Percentiles rank a stretch among this genome's conserved stretches.
These are phyloP conservation scores for Sprattus sprattus DNA, from an alignment of 2,113 vertebrate species.

Conservation along the genomic window DNA sequence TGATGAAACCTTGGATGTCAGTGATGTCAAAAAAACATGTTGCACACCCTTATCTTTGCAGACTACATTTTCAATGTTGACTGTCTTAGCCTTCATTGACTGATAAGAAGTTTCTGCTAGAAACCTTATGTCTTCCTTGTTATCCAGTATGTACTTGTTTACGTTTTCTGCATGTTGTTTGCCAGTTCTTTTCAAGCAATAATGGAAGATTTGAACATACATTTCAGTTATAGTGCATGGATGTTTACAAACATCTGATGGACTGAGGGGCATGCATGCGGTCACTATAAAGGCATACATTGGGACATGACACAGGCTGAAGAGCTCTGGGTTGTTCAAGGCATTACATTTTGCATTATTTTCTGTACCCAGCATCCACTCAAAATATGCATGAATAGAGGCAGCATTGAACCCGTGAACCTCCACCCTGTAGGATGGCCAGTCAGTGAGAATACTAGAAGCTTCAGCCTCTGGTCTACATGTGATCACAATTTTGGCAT, in stretches of 20 bases:
- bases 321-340: constrained; percentile 35
- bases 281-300: constrained; percentile 48
- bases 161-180: constrained; percentile 15
- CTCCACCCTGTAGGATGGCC: constrained; percentile 44
- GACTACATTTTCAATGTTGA: constrained; percentile 29
- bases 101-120: constrained; percentile 33
- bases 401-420: constrained; percentile 41
- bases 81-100: constrained; percentile 32
- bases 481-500: constrained; percentile 43
- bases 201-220: constrained; percentile 43
- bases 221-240: constrained; percentile 44
- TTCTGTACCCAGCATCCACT: constrained; percentile 32
- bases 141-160: constrained; percentile 41
- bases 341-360: constrained; percentile 21
- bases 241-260: neutral
- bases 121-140: constrained; percentile 9
- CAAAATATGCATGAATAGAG: constrained; percentile 41
- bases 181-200: constrained; percentile 32
- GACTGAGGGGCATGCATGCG: constrained; percentile 34
- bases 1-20: constrained; percentile 4
- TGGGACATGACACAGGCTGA: constrained; percentile 51
- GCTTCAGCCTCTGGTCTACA: constrained; percentile 45
- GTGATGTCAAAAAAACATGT: constrained; percentile 37
- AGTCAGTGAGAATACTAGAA: constrained; percentile 35
- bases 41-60: constrained; percentile 22